Conservation (phyloP, 2,797 vertebrate species). For the Sebastes oblongus region DNA sequence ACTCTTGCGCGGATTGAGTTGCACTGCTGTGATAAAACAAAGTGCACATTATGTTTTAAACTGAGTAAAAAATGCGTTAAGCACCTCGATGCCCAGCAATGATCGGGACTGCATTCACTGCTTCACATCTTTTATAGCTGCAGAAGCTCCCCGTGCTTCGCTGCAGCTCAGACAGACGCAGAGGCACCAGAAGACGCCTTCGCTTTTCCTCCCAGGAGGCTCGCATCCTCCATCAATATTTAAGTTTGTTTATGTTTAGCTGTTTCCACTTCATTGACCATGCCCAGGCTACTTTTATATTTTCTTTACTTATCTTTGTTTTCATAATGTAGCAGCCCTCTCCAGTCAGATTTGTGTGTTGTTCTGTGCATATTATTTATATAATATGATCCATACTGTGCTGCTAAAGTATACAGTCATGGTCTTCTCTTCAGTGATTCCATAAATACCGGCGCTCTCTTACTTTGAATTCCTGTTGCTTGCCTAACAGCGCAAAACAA, state of each 20-base stretch:
- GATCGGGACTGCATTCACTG: slow-evolving; percentile 15
- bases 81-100: slow-evolving; percentile 42
- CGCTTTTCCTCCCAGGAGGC: slow-evolving; percentile 51
- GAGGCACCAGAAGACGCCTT: slow-evolving; percentile 61
- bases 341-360: not conserved
- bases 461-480: not conserved
- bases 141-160: slow-evolving; percentile 56
- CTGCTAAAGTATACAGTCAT: not conserved
- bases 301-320: slow-evolving; percentile 31
- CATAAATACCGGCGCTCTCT: not conserved
- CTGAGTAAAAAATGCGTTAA: slow-evolving; percentile 64
- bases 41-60: slow-evolving; percentile 70
- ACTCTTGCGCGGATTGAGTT: slow-evolving; percentile 70
- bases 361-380: not conserved
- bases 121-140: slow-evolving; percentile 27
- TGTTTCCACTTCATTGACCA: slow-evolving; percentile 58
- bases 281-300: slow-evolving; percentile 30
- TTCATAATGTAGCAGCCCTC: slow-evolving; percentile 13
- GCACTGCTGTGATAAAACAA: slow-evolving; percentile 74
- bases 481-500: not conserved
- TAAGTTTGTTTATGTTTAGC: slow-evolving; percentile 80
- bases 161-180: slow-evolving; percentile 61
- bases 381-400: not conserved
- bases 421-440: not conserved
- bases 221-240: slow-evolving; percentile 71